Evolutionary conservation across 2,888 invertebrate species (phyloP).

Genomic region (Pyrgus malvae): DNA sequence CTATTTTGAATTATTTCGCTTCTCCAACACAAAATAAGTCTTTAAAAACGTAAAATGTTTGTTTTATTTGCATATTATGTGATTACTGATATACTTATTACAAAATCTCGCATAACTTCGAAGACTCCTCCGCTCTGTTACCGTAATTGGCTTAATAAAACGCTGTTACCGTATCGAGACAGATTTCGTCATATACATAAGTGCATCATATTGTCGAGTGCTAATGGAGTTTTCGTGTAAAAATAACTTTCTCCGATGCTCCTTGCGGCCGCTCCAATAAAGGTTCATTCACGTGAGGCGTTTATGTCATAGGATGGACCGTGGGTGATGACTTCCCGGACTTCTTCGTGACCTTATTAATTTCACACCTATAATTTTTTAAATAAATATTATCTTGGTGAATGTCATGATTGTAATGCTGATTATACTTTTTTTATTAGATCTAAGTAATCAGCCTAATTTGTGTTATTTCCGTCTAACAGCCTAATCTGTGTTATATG

Average conservation of each 20-base stretch:
- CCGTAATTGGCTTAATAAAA: constrained; percentile 25
- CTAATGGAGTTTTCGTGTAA: constrained; percentile 27
- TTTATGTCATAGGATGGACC: constrained; percentile 6
- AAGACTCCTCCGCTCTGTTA: constrained; percentile 6
- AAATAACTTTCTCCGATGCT: constrained; percentile 25
- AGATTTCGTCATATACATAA: constrained; percentile 23
- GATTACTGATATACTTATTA: background rate
- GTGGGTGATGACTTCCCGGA: constrained; percentile 2
- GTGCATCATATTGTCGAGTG: constrained; percentile 21
- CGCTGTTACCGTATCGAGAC: constrained; percentile 17
- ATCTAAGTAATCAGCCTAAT: no score
- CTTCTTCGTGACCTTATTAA: background rate
- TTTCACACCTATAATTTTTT: no score
- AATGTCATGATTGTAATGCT: no score
- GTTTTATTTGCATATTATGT: background rate
- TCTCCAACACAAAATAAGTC: no score
- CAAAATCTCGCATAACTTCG: constrained; percentile 5
- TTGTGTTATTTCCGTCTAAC: no score
- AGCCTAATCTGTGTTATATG: no score
- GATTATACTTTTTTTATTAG: no score
- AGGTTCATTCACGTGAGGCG: constrained; percentile 11
- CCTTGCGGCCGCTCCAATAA: constrained; percentile 15
- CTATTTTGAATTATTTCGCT: no score
- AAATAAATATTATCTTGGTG: no score
- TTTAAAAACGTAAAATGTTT: background rate